These are phyloP conservation scores for Chaenogobius annularis DNA, from an alignment of 2,113 vertebrate genomes.

Conservation along the genomic window DNA sequence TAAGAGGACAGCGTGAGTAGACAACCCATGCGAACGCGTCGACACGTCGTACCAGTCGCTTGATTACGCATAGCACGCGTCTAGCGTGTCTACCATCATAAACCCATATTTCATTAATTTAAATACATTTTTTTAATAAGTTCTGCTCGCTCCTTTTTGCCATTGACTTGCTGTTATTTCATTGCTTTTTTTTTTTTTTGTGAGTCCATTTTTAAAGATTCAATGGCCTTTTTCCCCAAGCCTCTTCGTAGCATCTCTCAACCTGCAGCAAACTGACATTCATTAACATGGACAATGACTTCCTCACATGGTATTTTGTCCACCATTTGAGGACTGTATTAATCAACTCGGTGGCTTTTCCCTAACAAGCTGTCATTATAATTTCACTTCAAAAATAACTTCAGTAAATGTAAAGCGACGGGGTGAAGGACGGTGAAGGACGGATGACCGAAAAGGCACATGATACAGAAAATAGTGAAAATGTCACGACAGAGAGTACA, in stretches of 20 bases:
- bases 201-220: constrained; percentile 28
- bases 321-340: constrained; percentile 52
- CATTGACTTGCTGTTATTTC: constrained; percentile 56
- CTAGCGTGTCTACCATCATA: constrained; percentile 51
- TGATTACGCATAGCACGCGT: too few species aligned
- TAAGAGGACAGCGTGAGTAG: too few species aligned
- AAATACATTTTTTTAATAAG: constrained; percentile 51
- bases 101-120: constrained; percentile 50
- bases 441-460: too few species aligned
- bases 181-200: constrained; percentile 29
- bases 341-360: constrained; percentile 57
- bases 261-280: constrained; percentile 43
- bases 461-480: too few species aligned
- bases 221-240: constrained; percentile 31
- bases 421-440: too few species aligned
- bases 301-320: constrained; percentile 41
- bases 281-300: constrained; percentile 23
- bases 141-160: constrained; percentile 59
- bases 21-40: too few species aligned
- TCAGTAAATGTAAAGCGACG: constrained; percentile 5
- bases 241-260: constrained; percentile 57
- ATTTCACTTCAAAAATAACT: constrained; percentile 25
- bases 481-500: too few species aligned
- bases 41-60: background rate
- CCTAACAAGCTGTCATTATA: constrained; percentile 34